Evolutionary conservation across 1,140 invertebrate species (phyloP).

Genomic region (Pomacea maculata): DNA sequence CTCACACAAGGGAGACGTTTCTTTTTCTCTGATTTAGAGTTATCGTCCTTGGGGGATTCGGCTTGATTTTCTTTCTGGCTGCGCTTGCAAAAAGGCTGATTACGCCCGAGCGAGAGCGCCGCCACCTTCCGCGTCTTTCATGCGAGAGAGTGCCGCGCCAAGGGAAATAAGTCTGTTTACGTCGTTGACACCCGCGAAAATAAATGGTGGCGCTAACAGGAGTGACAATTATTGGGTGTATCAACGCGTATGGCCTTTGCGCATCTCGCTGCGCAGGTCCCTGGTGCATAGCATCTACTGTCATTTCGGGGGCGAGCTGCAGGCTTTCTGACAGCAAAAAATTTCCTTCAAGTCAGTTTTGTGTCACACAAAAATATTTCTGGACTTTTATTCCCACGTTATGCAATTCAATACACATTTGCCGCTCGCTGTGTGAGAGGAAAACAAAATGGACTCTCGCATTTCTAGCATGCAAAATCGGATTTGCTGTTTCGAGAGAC

Average conservation of each 20-base stretch:
- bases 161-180: conserved; percentile 21
- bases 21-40: conserved; percentile 22
- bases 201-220: conserved; percentile 18
- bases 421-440: too few species aligned
- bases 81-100: conserved; percentile 17
- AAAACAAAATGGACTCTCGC: too few species aligned
- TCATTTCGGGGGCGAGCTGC: not conserved
- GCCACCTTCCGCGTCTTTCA: conserved; percentile 12
- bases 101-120: not conserved
- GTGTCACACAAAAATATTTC: not conserved
- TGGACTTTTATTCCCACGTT: not conserved
- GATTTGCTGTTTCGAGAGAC: too few species aligned
- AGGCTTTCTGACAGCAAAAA: not conserved
- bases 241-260: conserved; percentile 8
- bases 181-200: conserved; percentile 21
- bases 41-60: conserved; percentile 15
- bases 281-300: not conserved
- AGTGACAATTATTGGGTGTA: conserved; percentile 17
- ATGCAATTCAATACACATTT: not conserved
- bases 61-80: conserved; percentile 20
- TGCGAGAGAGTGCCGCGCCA: conserved; percentile 12
- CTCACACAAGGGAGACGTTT: not conserved
- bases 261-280: not conserved
- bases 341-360: not conserved
- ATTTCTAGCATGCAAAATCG: too few species aligned